Evolutionary conservation across 2,888 invertebrate genomes (phyloP).

Genomic region (Lithodes maja): DNA sequence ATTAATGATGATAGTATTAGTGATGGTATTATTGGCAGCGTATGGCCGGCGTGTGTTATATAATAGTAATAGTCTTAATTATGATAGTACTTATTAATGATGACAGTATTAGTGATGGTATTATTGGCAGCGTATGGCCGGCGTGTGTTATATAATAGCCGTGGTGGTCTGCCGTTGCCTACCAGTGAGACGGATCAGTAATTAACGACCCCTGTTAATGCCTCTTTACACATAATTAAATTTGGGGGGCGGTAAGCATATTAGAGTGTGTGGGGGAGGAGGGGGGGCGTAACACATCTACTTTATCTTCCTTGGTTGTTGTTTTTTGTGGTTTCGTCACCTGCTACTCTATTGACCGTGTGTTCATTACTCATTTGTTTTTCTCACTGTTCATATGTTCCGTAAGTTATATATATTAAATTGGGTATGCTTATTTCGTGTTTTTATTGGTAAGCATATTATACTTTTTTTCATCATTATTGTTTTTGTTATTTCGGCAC

Average conservation of each 20-base stretch:
- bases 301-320: no score
- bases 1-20: background rate
- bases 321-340: no score
- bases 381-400: no score
- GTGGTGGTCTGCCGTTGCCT: background rate
- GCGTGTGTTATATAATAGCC: background rate
- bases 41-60: background rate
- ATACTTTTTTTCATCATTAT: no score
- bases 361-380: no score
- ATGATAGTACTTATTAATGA: background rate
- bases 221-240: slow-evolving; percentile 1
- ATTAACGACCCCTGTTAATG: background rate
- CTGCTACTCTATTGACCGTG: no score
- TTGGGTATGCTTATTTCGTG: no score
- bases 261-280: background rate
- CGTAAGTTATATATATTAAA: no score
- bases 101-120: background rate
- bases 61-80: background rate
- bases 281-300: no score
- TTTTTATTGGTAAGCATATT: no score
- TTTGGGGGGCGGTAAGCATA: background rate
- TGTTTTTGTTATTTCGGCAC: no score
- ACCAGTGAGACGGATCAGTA: background rate
- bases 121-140: background rate
- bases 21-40: background rate